Evolutionary conservation across 2,888 invertebrate genomes (phyloP).

Genomic region (Cerastoderma edule): DNA sequence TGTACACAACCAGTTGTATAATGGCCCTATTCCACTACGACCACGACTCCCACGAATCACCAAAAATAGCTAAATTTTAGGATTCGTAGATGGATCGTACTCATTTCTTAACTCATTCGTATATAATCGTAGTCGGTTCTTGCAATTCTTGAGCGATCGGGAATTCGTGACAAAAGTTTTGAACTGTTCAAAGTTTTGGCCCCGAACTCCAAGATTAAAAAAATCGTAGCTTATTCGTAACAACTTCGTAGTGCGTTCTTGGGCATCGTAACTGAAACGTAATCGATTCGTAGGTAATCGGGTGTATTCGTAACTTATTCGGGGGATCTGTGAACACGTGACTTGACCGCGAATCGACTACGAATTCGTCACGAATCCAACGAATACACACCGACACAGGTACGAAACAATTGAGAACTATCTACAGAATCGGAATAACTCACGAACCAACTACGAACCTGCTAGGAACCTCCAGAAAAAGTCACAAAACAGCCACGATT

Average conservation of each 20-base stretch:
- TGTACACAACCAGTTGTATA: no score
- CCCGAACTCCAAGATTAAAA: conserved; percentile 30
- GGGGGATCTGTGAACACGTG: conserved; percentile 27
- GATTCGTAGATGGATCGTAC: conserved; percentile 23
- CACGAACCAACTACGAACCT: conserved; percentile 41
- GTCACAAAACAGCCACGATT: conserved; percentile 36
- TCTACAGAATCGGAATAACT: conserved; percentile 31
- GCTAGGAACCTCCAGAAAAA: conserved; percentile 32
- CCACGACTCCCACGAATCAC: conserved; percentile 19
- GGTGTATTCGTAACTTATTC: conserved; percentile 30
- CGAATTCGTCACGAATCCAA: conserved; percentile 37
- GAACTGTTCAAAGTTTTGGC: conserved; percentile 41
- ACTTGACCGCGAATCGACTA: conserved; percentile 25
- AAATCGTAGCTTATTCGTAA: conserved; percentile 36
- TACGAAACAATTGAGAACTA: conserved; percentile 32
- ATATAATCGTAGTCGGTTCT: conserved; percentile 27
- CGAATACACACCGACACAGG: conserved; percentile 36
- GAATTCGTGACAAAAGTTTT: conserved; percentile 33
- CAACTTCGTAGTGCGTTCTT: conserved; percentile 31
- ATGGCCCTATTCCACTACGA: conserved; percentile 24
- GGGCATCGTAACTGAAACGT: conserved; percentile 14
- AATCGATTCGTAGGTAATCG: conserved; percentile 26
- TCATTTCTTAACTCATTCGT: conserved; percentile 25
- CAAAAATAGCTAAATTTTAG: conserved; percentile 13
- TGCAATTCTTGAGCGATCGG: conserved; percentile 27